Base-by-base conservation (phyloP, 2,797 vertebrate species). In the Schizopygopsis pylzovi region DNA sequence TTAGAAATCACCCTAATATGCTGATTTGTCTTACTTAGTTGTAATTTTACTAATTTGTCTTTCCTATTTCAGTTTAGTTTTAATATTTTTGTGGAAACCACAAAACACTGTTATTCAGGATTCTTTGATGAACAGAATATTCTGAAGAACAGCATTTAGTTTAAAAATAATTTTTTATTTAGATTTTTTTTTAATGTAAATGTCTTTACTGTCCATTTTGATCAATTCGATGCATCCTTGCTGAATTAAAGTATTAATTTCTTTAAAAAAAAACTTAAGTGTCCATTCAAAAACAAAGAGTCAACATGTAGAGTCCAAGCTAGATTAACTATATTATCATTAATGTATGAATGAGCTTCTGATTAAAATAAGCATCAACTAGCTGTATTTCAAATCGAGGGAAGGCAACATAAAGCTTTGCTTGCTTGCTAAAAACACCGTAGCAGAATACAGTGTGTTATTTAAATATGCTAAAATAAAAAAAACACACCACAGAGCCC, bases 251-350 rank as follows among this genome's bases (percentile, higher is more conserved):
- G 8, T 43, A 43, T 43, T 10, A 43, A 43, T 10, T 43, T 43
- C 41, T 43, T 43, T 9, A 9, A 43, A 43, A 43, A 43, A 9
- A 43, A 43, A 65, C 1, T 3, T 10, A 33, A 37, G 63, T 16
- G 33, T 20, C 15, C 28, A 79, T 84, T 76, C 71, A 9, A 61
- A 43, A 54, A n/a, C 41, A 28, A 70, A 25, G 39, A 61, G 77
- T 82, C 65, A 80, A 25, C 72, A 71, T 25, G 52, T 49, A 18
- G n/a, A 61, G 4, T 61, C 37, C 56, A 85, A 85, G n/a, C n/a
- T n/a, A n/a, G n/a, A n/a, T n/a, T n/a, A n/a, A 76, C 56, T 85
- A 81, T 83, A 67, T 86, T 78, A 37, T 78, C 37, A 82, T 82
- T 86, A 63, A 52, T 37, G 67, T n/a, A n/a, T n/a, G n/a, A n/a